Conservation (phyloP, 37 sponge, comb jelly and placozoan genomes). For the Haliclona indistincta region DNA sequence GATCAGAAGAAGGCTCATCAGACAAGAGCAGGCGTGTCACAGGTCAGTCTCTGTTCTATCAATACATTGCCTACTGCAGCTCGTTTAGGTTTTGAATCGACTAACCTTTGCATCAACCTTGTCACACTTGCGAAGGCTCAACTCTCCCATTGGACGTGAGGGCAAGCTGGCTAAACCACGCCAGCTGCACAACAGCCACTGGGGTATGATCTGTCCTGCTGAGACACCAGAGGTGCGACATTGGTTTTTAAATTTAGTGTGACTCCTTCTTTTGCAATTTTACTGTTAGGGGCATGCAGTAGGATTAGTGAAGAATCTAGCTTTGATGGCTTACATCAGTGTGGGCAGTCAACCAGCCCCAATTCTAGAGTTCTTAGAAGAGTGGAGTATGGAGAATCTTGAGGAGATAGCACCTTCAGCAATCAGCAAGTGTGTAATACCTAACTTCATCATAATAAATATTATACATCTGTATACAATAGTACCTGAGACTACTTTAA, state of each 20-base stretch:
- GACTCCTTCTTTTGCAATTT: neutral
- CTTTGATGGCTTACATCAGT: conserved; percentile 99
- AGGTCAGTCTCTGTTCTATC: conserved; percentile 41
- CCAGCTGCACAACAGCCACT: conserved; percentile 99
- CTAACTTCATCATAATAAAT: too few species aligned
- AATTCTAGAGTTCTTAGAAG: conserved; percentile 99
- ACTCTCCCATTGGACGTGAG: conserved; percentile 99
- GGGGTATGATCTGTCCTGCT: conserved; percentile 99
- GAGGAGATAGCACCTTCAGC: conserved; percentile 99
- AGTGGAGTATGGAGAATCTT: conserved; percentile 99
- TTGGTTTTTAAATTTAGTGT: neutral
- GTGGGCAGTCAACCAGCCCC: conserved; percentile 98
- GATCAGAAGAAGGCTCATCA: conserved; percentile 99
- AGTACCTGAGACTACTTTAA: neutral
- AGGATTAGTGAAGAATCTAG: conserved; percentile 99
- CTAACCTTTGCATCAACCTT: conserved; percentile 98
- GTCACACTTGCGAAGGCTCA: conserved; percentile 95
- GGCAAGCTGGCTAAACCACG: conserved; percentile 98
- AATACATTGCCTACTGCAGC: neutral
- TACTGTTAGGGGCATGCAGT: conserved; percentile 92
- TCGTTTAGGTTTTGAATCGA: conserved; percentile 88
- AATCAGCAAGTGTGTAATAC: conserved; percentile 84
- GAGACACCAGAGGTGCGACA: conserved; percentile 94
- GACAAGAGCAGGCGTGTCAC: conserved; percentile 97
- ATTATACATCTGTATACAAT: neutral